Conservation (phyloP, 2,888 invertebrate species). For the Notocelia uddmanniana region DNA sequence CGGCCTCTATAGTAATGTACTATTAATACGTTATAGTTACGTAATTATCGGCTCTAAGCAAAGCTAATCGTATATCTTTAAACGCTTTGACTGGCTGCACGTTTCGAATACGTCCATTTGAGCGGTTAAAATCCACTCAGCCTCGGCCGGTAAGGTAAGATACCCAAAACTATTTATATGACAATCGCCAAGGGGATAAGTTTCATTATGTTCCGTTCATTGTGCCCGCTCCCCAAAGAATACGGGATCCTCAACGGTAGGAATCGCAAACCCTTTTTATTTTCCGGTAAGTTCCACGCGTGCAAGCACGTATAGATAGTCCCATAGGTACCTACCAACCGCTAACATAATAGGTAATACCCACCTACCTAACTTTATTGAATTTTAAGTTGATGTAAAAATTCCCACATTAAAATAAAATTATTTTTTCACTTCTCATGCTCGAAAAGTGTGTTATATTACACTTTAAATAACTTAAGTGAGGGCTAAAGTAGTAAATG, state of each 20-base stretch:
- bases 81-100: neutral
- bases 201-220: constrained; percentile 71
- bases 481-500: too few relatives aligned
- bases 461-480: too few relatives aligned
- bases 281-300: constrained; percentile 57
- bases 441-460: too few relatives aligned
- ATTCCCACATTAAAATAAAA: neutral
- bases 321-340: neutral
- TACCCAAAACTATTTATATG: constrained; percentile 57
- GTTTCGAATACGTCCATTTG: neutral
- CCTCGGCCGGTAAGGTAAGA: constrained; percentile 55
- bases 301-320: neutral
- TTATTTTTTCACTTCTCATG: too few relatives aligned
- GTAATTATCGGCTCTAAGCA: too few relatives aligned
- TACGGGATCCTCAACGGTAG: constrained; percentile 60
- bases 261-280: constrained; percentile 70
- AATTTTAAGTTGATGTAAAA: neutral
- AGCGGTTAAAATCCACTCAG: constrained; percentile 2
- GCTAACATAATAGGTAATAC: neutral
- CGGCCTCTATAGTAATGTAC: too few relatives aligned
- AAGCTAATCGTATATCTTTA: too few relatives aligned
- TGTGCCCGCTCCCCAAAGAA: constrained; percentile 66
- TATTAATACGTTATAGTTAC: too few relatives aligned
- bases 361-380: too few relatives aligned
- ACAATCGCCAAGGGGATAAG: constrained; percentile 62